Conservation (phyloP, 2,797 vertebrate species). For the Epinephelus awoara region DNA sequence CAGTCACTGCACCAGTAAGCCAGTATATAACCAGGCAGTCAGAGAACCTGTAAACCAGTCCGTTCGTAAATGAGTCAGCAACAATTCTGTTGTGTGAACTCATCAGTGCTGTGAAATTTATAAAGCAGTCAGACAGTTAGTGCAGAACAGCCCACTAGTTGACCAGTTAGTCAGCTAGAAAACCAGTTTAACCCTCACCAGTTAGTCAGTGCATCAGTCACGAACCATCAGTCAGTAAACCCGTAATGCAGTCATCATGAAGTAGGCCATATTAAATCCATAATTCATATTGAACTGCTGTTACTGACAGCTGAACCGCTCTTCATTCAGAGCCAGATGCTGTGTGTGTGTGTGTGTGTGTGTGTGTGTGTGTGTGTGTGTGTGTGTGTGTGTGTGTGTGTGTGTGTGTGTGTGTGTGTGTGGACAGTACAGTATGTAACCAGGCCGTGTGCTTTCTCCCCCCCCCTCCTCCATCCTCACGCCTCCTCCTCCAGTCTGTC, state of each 20-base stretch:
- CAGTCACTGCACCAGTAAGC: background rate
- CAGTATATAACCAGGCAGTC: background rate
- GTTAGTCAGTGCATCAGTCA: background rate
- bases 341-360: conserved; percentile 40
- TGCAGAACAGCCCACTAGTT: no score
- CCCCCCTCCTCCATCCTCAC: conserved; percentile 79
- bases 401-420: no score
- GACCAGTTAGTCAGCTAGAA: background rate
- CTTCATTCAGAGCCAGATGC: conserved; percentile 51
- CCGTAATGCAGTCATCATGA: conserved; percentile 19
- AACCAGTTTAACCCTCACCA: background rate
- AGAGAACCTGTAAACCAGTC: background rate
- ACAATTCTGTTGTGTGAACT: no score
- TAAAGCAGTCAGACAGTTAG: no score
- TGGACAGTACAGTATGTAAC: conserved; percentile 47
- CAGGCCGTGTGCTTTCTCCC: conserved; percentile 57
- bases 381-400: conserved; percentile 31
- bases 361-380: conserved; percentile 32
- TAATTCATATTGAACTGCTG: conserved; percentile 60
- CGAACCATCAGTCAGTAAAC: conserved; percentile 4
- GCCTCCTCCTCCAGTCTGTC: conserved; percentile 91
- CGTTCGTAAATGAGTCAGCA: no score
- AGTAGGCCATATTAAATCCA: conserved; percentile 52
- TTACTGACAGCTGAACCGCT: conserved; percentile 28
- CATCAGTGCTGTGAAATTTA: no score